Conservation (phyloP, 2,113 vertebrate genomes). For the Micronisus gabar region DNA sequence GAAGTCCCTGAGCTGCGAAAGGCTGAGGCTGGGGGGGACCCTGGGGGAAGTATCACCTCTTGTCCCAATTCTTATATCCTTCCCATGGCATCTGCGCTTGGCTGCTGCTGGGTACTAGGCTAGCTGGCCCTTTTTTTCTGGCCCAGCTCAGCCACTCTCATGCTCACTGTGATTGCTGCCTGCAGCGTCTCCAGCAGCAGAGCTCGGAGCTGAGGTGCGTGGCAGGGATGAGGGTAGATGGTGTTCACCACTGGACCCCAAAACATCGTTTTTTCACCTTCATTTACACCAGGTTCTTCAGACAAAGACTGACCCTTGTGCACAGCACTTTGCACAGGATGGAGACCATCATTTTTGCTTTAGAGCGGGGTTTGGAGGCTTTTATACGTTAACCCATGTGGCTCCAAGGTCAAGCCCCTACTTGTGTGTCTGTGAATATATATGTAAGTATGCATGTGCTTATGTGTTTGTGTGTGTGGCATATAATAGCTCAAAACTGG, state of each 20-base stretch:
- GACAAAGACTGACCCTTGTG: background rate
- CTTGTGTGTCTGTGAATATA: background rate
- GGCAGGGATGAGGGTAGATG: background rate
- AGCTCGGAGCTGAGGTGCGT: background rate
- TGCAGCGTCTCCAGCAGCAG: background rate
- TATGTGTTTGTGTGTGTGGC: background rate
- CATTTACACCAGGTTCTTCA: background rate
- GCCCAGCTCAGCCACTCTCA: background rate
- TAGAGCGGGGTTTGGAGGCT: background rate
- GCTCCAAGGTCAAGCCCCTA: background rate
- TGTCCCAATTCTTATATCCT: background rate
- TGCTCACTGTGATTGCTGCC: background rate
- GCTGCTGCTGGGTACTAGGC: background rate
- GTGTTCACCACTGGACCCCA: accelerated
- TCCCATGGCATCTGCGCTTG: accelerated
- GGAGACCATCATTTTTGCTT: background rate
- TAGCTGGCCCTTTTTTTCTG: background rate
- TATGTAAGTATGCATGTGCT: background rate
- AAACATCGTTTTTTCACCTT: background rate
- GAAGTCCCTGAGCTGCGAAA: background rate
- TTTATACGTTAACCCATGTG: background rate
- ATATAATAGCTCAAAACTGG: background rate
- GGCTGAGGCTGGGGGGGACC: background rate
- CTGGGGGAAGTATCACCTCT: background rate
- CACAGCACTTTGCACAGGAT: background rate